Evolutionary conservation across 1,140 invertebrate species (phyloP).

Genomic region (Drosophila nebulosa): DNA sequence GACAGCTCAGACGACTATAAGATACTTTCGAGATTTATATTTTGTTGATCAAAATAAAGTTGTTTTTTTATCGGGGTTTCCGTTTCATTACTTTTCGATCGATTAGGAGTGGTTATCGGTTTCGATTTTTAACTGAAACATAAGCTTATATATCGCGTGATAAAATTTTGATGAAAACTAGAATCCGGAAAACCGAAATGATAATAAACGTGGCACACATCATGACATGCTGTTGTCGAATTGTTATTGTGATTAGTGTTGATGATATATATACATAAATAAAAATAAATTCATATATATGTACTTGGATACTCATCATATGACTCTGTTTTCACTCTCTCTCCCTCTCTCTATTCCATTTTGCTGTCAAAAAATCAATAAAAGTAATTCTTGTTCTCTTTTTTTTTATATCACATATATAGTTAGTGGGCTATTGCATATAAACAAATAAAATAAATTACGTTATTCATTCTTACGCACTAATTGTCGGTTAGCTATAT

Average conservation of each 20-base stretch:
- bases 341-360: too few relatives aligned
- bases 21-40: too few relatives aligned
- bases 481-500: background rate
- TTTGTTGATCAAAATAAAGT: too few relatives aligned
- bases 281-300: background rate
- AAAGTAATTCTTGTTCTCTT: background rate
- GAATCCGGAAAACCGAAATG: background rate
- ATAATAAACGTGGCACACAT: background rate
- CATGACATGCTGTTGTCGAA: background rate
- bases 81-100: too few relatives aligned
- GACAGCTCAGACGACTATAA: background rate
- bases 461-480: background rate
- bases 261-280: background rate
- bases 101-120: background rate
- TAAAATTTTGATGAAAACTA: background rate
- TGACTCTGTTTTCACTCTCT: background rate
- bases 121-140: background rate
- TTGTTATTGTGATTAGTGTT: background rate
- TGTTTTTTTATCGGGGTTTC: too few relatives aligned
- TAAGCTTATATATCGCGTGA: background rate
- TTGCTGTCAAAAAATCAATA: background rate
- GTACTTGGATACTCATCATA: background rate
- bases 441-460: background rate
- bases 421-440: background rate
- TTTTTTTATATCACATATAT: background rate